Evolutionary conservation across 2,888 invertebrate genomes (phyloP).

Genomic region (Drosophila mercatorum): DNA sequence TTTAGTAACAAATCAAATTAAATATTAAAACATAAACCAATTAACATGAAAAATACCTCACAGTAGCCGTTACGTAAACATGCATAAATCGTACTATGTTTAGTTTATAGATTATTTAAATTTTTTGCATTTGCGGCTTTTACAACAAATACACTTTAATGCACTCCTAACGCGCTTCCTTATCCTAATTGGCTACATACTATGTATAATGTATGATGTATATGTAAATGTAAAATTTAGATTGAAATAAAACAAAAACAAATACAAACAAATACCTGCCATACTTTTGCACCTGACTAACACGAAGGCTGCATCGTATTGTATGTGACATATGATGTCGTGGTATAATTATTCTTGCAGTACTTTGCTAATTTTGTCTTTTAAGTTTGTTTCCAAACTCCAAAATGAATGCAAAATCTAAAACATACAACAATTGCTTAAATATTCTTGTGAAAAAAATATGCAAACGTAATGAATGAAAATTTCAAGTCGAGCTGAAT

Average conservation of each 20-base stretch:
- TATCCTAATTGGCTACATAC: constrained; percentile 40
- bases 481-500: constrained; percentile 33
- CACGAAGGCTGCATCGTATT: constrained; percentile 40
- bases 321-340: constrained; percentile 84
- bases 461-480: constrained; percentile 78
- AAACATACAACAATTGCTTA: constrained; percentile 56
- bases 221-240: constrained; percentile 52
- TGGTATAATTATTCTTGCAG: constrained; percentile 75
- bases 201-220: constrained; percentile 20
- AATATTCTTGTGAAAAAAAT: constrained; percentile 72
- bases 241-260: constrained; percentile 12
- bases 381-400: constrained; percentile 48
- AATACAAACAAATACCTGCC: constrained; percentile 5
- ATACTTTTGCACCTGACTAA: constrained; percentile 41
- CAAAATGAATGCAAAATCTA: constrained; percentile 27
- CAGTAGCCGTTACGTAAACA: constrained; percentile 62
- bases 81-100: constrained; percentile 50
- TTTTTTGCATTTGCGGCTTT: constrained; percentile 73
- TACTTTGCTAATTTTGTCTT: constrained; percentile 56
- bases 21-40: constrained; percentile 13
- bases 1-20: constrained; percentile 42
- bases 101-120: constrained; percentile 59
- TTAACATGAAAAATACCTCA: constrained; percentile 58
- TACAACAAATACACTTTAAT: constrained; percentile 57
- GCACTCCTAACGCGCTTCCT: constrained; percentile 62